Evolutionary conservation across 92 coral and sea anemone genomes (phyloP), one percentile per base, ranked within the genome.

Genomic region (Bergia puertoricense): DNA sequence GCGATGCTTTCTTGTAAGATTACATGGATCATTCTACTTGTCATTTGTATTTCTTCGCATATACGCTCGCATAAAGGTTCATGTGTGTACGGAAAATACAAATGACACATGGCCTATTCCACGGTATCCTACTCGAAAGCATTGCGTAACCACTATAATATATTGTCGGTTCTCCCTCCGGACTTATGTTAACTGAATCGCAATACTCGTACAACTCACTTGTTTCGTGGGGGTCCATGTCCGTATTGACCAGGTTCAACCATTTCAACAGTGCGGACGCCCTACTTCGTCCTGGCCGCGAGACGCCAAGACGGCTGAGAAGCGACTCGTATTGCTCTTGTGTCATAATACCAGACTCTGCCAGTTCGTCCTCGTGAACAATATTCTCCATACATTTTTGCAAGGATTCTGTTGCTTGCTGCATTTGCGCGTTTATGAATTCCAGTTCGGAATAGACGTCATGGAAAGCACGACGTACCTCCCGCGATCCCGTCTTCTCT

Each of bases 311-410:
- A 3, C 81, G 89, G 59, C 79, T 85, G 57, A 36, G 86, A 59
- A 96, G 56, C 37, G 95, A 91, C 39, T 74, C n/a, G 57, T 79
- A 88, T 16, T 94, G 98, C 76, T 89, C 89, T 0, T 40, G 48
- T 5, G 94, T 93, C 92, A 96, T 91, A 76, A 91, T 81, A 4
- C 91, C 94, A 13, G 92, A 89, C 2, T 51, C 69, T 6, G 13
- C 50, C 65, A 95, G 43, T 41, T 93, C 93, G 4, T 81, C 81
- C 79, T 96, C 99, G 30, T 92, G 92, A 42, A 96, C 88, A 6
- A 96, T 23, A 74, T 94, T 92, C 88, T 95, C 98, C 92, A 89
- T 86, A 86, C 99, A 95, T 77, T 90, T 93, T 80, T 91, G 89
- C 18, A 96, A 81, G n/a, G 92, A 92, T 16, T 95, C 93, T 10